These are phyloP conservation scores for Leucozona laternaria DNA, from an alignment of 2,888 invertebrate species.

Conservation along the genomic window DNA sequence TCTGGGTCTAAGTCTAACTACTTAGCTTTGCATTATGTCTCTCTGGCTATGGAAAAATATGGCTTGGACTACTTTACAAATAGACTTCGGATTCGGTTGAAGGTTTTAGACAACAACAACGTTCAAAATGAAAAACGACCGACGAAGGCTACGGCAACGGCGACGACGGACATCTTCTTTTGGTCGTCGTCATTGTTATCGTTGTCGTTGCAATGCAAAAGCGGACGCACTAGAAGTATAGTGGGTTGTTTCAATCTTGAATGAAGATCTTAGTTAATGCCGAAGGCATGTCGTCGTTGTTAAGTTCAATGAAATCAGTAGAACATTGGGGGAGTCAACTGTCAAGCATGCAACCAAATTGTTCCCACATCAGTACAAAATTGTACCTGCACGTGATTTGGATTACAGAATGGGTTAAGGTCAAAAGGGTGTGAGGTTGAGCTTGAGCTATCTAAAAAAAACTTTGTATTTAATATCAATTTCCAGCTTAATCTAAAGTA, in stretches of 20 bases:
- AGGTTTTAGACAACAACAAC: conserved; percentile 57
- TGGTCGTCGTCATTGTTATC: background rate
- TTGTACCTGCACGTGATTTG: background rate
- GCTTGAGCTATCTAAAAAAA: background rate
- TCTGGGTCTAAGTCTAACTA: conserved; percentile 45
- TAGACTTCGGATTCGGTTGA: conserved; percentile 74
- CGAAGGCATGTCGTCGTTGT: conserved; percentile 35
- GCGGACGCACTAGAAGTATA: conserved; percentile 64
- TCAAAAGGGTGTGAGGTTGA: background rate
- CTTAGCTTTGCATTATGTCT: conserved; percentile 15
- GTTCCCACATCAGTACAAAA: conserved; percentile 33
- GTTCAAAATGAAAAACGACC: conserved; percentile 24
- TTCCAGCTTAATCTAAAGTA: background rate
- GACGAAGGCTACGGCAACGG: no score
- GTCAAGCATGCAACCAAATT: conserved; percentile 42
- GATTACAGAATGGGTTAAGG: conserved; percentile 65
- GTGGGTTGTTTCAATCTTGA: conserved; percentile 63
- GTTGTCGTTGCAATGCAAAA: conserved; percentile 49
- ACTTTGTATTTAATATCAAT: background rate
- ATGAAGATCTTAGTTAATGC: conserved; percentile 64
- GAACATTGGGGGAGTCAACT: conserved; percentile 39
- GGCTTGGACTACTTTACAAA: conserved; percentile 72
- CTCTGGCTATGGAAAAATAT: conserved; percentile 39
- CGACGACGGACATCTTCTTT: background rate
- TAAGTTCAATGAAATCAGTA: conserved; percentile 68